Base-by-base conservation (phyloP, 37 sponge, comb jelly and placozoan genomes). In the Spongilla lacustris region DNA sequence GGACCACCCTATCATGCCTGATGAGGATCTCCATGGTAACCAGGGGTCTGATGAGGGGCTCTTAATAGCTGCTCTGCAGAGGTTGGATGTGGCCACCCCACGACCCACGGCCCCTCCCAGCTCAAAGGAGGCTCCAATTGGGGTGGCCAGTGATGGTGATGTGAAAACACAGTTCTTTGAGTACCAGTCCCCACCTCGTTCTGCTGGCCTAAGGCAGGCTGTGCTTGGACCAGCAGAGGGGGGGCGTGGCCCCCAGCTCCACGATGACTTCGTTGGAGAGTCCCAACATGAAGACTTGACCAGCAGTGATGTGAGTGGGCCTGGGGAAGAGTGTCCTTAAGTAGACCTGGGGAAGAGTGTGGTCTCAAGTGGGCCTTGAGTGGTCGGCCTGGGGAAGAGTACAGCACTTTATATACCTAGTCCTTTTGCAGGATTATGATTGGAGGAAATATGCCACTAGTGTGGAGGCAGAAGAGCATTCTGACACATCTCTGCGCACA, bases 361-460 rank as follows among this genome's bases (percentile, higher is more conserved):
- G n/a, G n/a, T n/a, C n/a, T n/a, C n/a, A n/a, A n/a, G n/a, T n/a
- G n/a, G n/a, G n/a, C n/a, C n/a, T n/a, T n/a, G n/a, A n/a, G n/a
- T n/a, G n/a, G n/a, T n/a, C n/a, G n/a, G n/a, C n/a, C n/a, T 58
- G 58, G 58, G 58, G 19, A 58, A 58, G 58, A 58, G 58, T 1
- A 10, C 11, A 19, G 14, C 58, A 9, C 41, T 41, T 3, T 3
- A 41, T 41, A 6, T 17, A 58, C 1, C 19, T 13, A 1, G 1
- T 31, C 27, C 48, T n/a, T n/a, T 35, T 48, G 21, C 73, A 92
- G 93, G 88, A 85, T 32, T 92, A 92, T 88, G 93, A 92, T 73
- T 92, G 93, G 93, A 77, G 93, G 66, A 89, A 88, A 35, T 92
- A 92, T 66, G 76, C 85, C 12, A 88, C 41, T 41, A 41, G 41